Evolutionary conservation across 2,797 vertebrate genomes (phyloP).

Genomic region (Molossus molossus): DNA sequence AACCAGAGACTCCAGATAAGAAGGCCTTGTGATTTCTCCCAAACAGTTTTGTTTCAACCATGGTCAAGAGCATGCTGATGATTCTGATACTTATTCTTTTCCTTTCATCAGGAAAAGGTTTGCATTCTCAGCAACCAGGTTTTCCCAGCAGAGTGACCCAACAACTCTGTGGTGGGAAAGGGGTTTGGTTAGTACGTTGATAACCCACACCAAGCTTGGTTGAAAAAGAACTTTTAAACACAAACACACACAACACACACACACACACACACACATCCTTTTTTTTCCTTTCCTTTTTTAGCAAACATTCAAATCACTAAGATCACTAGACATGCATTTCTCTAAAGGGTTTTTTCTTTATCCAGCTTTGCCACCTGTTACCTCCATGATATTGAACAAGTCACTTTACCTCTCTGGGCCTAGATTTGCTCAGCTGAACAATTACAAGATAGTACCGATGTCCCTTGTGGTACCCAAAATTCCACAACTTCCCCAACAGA

Average conservation of each 20-base stretch:
- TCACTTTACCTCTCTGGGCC: neutral
- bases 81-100: neutral
- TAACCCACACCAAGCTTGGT: neutral
- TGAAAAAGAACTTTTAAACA: constrained; percentile 29
- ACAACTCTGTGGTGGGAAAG: neutral
- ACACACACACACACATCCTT: fast-evolving
- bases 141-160: constrained; percentile 28
- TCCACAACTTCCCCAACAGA: neutral
- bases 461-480: neutral
- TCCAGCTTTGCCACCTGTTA: neutral
- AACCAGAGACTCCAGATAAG: constrained; percentile 41
- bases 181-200: neutral
- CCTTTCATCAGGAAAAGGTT: neutral
- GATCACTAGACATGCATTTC: neutral
- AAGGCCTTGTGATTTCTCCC: neutral
- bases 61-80: neutral
- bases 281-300: neutral
- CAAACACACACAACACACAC: too few species aligned
- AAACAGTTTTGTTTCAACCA: neutral
- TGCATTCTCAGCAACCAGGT: neutral
- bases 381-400: neutral
- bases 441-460: neutral
- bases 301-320: constrained; percentile 37
- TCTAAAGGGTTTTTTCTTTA: constrained; percentile 26
- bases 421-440: constrained; percentile 11